A percentile compares a stretch with the other conserved stretches of the same genome.
Evolutionary conservation across 2,888 invertebrate genomes (phyloP).

Genomic region (Pecten maximus): DNA sequence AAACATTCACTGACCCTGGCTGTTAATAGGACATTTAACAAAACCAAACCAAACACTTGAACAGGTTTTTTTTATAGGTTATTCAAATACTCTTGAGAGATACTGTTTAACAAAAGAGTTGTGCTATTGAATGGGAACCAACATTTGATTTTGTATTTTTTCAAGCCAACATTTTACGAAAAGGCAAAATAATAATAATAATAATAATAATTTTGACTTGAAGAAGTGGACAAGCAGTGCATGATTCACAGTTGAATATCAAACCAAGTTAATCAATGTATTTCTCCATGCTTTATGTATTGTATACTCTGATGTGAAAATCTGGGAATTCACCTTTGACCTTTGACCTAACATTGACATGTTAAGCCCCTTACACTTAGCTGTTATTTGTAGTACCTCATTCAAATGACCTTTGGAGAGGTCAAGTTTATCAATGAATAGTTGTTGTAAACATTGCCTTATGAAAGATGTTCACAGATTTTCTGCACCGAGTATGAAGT

Average conservation of each 20-base stretch:
- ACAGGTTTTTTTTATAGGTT: too few relatives aligned
- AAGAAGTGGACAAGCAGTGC: neutral
- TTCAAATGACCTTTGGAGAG: neutral
- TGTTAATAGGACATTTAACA: too few relatives aligned
- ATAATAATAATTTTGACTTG: neutral
- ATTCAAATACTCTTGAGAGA: too few relatives aligned
- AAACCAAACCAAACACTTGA: too few relatives aligned
- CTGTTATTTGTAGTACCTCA: neutral
- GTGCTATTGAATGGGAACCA: too few relatives aligned
- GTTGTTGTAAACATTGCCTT: slow-evolving; percentile 1
- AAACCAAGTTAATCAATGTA: neutral
- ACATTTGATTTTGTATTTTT: too few relatives aligned
- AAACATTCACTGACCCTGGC: too few relatives aligned
- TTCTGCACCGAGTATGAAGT: neutral
- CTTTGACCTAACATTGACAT: neutral
- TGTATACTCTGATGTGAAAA: slow-evolving; percentile 32
- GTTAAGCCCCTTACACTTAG: slow-evolving; percentile 31
- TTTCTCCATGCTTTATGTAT: slow-evolving; percentile 10
- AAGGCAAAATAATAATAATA: too few relatives aligned
- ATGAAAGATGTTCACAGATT: neutral
- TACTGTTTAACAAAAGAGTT: too few relatives aligned
- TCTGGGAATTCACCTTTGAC: neutral
- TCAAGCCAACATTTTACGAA: too few relatives aligned
- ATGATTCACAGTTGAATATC: slow-evolving; percentile 16
- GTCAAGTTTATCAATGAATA: neutral